phyloP scores from a whole-genome alignment of 2,888 invertebrate genomes.

The Limnephilus marmoratus region DNA sequence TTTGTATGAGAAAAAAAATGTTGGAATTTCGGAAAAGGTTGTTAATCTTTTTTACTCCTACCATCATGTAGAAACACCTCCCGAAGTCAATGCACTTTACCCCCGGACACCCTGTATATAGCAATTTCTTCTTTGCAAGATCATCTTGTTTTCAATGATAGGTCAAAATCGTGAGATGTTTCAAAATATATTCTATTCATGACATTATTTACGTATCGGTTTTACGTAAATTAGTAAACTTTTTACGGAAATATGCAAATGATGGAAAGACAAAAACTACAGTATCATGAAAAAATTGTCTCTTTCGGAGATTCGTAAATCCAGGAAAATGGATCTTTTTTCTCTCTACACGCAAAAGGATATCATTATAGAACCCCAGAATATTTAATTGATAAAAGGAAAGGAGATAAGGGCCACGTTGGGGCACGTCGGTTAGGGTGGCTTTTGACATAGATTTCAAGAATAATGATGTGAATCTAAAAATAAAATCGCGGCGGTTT shows the following conservation, averaged over 20 bases:
- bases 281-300: neutral
- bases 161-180: too few species aligned
- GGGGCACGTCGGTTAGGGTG: neutral
- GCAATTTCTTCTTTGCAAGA: too few species aligned
- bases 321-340: neutral
- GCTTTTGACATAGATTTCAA: neutral
- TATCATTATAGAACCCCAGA: constrained; percentile 3
- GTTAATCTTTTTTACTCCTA: too few species aligned
- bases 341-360: neutral
- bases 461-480: neutral
- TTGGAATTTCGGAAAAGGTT: too few species aligned
- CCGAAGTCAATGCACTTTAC: too few species aligned
- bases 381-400: constrained; percentile 18
- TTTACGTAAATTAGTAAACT: too few species aligned
- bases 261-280: neutral
- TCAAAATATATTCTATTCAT: too few species aligned
- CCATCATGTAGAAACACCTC: too few species aligned
- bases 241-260: neutral
- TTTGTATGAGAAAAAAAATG: too few species aligned
- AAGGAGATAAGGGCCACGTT: neutral
- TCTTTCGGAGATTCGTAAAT: neutral
- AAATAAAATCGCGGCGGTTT: neutral
- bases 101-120: too few species aligned
- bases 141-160: too few species aligned
- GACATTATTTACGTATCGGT: neutral